Percentiles rank a stretch among this genome's conserved stretches.
phyloP scores from a whole-genome alignment of 2,113 vertebrate species.

The Pteronura brasiliensis region DNA sequence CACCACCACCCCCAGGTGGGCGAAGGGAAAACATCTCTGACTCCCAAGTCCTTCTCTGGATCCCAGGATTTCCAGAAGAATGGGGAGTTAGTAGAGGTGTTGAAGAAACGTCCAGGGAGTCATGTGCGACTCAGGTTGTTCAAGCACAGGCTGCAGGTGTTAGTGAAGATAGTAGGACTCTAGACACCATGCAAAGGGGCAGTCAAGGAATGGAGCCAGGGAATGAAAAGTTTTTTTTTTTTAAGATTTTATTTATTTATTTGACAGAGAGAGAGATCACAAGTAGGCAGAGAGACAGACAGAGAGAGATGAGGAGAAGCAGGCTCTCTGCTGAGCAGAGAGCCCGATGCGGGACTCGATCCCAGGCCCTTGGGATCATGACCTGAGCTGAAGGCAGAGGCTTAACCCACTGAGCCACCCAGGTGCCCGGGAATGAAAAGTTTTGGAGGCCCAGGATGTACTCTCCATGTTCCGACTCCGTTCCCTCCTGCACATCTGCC shows the following conservation, averaged over 20 bases:
- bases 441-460: neutral
- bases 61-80: neutral
- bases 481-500: neutral
- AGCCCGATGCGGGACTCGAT: too few relatives aligned
- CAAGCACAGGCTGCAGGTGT: neutral
- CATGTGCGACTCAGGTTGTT: neutral
- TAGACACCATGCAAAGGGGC: neutral
- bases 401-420: too few relatives aligned
- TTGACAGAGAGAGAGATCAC: too few relatives aligned
- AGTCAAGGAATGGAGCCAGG: neutral
- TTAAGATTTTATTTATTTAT: too few relatives aligned
- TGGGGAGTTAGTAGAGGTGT: neutral
- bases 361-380: too few relatives aligned
- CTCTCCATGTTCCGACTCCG: neutral
- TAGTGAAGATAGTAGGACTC: neutral
- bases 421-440: neutral
- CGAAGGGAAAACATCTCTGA: neutral
- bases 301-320: too few relatives aligned
- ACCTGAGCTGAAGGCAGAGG: too few relatives aligned
- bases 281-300: too few relatives aligned
- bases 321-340: too few relatives aligned
- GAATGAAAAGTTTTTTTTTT: neutral
- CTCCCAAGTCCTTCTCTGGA: neutral
- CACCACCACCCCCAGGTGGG: fast-evolving
- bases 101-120: neutral